Percentiles rank a stretch among this genome's conserved stretches.
These are phyloP conservation scores for Toxostoma redivivum DNA, from an alignment of 2,113 vertebrate genomes.

Conservation along the genomic window DNA sequence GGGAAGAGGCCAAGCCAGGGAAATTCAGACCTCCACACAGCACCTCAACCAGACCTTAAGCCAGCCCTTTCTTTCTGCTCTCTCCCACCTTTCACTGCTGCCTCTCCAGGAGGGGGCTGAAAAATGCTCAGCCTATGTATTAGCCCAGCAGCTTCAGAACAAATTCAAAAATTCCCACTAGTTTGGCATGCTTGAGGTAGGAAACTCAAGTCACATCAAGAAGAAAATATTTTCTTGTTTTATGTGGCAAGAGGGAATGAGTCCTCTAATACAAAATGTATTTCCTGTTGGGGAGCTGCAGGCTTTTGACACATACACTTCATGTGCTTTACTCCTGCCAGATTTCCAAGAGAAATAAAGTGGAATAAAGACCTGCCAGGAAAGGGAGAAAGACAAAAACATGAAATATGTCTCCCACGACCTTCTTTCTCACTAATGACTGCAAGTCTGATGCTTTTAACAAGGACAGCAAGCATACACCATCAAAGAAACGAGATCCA, in stretches of 20 bases:
- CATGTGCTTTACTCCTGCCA: background rate
- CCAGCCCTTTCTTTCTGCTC: background rate
- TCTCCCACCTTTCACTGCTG: background rate
- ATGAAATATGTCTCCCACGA: background rate
- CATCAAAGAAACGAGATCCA: background rate
- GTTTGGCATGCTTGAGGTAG: background rate
- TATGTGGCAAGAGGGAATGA: background rate
- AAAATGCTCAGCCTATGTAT: background rate
- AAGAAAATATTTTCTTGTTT: constrained; percentile 46
- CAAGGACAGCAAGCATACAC: background rate
- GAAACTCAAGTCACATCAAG: background rate
- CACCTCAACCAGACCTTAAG: background rate
- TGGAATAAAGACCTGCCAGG: background rate
- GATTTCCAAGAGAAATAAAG: constrained; percentile 8
- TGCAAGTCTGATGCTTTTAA: background rate
- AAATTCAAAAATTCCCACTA: background rate
- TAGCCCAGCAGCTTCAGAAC: background rate
- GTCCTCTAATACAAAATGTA: background rate
- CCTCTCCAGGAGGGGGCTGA: background rate
- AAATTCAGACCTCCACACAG: background rate
- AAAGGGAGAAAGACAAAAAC: constrained; percentile 14
- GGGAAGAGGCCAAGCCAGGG: background rate
- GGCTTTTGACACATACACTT: background rate
- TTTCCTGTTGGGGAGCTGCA: background rate
- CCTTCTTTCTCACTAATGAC: background rate